Conservation (phyloP, 2,797 vertebrate species). For the Choloepus didactylus region DNA sequence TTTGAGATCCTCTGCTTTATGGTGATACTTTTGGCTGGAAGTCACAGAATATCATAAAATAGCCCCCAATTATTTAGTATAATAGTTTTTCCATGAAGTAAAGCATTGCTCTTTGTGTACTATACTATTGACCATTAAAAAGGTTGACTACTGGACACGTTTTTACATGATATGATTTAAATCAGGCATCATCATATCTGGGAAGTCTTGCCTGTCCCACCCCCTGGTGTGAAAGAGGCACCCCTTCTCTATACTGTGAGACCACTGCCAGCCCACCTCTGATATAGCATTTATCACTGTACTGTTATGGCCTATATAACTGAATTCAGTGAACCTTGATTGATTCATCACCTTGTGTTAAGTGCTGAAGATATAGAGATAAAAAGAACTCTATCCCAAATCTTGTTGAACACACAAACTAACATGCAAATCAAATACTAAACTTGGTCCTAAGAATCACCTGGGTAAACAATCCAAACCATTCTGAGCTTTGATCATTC, state of each 20-base stretch:
- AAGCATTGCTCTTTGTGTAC: not conserved
- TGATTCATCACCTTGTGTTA: not conserved
- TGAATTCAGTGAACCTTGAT: not conserved
- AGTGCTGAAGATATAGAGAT: not conserved
- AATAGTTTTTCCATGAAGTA: not conserved
- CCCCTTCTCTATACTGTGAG: not conserved
- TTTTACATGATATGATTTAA: not conserved
- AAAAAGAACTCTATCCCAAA: not conserved
- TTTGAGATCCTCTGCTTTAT: not conserved
- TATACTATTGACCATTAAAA: not conserved
- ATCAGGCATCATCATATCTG: not conserved
- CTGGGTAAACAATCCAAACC: not conserved
- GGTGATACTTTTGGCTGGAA: not conserved
- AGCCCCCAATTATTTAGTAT: not conserved
- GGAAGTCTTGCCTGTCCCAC: not conserved
- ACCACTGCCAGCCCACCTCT: not conserved
- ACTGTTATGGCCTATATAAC: too few species aligned
- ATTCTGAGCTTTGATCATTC: not conserved
- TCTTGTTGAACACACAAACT: not conserved
- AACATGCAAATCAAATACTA: not conserved
- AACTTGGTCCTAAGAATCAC: not conserved
- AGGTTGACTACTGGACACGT: not conserved
- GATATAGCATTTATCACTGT: not conserved
- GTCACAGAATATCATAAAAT: not conserved
- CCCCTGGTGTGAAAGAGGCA: not conserved